Evolutionary conservation across 2,888 invertebrate genomes (phyloP).

Genomic region (Cheiracanthium punctorium): DNA sequence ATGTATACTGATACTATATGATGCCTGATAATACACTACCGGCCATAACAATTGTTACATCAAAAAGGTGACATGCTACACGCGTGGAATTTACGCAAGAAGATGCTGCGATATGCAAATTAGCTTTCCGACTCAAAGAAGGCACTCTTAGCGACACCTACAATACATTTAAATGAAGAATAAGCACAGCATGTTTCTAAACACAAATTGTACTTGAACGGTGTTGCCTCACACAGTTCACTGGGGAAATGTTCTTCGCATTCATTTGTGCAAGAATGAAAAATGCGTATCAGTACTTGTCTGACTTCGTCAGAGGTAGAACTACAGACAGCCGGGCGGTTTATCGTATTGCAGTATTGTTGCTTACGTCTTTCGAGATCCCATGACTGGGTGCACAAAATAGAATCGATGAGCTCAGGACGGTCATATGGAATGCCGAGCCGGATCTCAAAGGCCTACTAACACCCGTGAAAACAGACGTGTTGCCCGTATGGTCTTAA

Average conservation of each 20-base stretch:
- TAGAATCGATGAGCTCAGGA: background rate
- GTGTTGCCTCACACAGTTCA: no score
- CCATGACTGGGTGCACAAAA: background rate
- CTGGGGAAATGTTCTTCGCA: background rate
- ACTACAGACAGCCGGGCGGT: background rate
- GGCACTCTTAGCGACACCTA: background rate
- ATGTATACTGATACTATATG: no score
- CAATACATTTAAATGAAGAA: background rate
- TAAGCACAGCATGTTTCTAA: background rate
- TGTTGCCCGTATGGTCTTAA: background rate
- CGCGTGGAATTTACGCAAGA: background rate
- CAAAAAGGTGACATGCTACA: background rate
- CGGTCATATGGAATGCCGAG: background rate
- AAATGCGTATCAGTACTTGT: background rate
- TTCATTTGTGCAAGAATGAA: background rate
- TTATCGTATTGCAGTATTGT: background rate
- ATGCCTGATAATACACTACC: background rate
- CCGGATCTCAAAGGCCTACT: background rate
- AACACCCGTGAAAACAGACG: background rate
- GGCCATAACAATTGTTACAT: background rate
- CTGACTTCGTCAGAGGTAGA: background rate
- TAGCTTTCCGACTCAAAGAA: background rate
- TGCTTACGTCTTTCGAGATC: background rate
- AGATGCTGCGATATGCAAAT: constrained; percentile 5
- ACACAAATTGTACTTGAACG: background rate